Evolutionary conservation across 2,797 vertebrate genomes (phyloP).

Genomic region (Arnoldichthys spilopterus): DNA sequence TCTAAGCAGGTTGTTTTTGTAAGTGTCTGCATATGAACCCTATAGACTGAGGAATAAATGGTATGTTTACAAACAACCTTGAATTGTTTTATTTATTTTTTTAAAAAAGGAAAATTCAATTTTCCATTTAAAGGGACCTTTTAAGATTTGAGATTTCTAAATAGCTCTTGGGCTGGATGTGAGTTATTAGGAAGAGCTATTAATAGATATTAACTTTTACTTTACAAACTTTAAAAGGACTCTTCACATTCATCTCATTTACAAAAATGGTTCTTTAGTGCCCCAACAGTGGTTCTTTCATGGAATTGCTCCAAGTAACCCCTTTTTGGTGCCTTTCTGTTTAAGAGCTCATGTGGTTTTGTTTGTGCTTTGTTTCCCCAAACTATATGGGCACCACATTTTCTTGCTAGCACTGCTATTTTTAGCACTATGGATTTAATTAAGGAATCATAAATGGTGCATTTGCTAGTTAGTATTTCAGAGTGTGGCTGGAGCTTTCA

Average conservation of each 20-base stretch:
- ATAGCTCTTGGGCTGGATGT: neutral
- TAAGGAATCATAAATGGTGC: constrained; percentile 49
- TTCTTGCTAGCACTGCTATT: constrained; percentile 26
- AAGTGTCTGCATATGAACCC: too few species aligned
- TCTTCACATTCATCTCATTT: neutral
- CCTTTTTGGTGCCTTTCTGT: neutral
- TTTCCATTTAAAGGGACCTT: too few species aligned
- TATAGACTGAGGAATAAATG: too few species aligned
- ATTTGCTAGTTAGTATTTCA: constrained; percentile 49
- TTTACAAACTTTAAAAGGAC: neutral
- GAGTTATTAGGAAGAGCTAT: neutral
- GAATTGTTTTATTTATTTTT: too few species aligned
- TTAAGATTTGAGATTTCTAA: neutral
- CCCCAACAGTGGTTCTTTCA: neutral
- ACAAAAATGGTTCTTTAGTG: neutral
- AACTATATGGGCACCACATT: constrained; percentile 5
- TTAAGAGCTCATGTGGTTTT: neutral
- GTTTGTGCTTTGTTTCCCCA: neutral
- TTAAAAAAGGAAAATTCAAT: too few species aligned
- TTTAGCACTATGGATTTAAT: constrained; percentile 46
- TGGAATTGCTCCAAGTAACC: neutral
- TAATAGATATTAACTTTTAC: neutral
- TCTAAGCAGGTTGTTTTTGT: too few species aligned
- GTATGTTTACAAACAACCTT: too few species aligned
- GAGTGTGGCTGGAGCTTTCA: constrained; percentile 44